phyloP scores from a whole-genome alignment of 1,140 invertebrate genomes.

The Araneus ventricosus region DNA sequence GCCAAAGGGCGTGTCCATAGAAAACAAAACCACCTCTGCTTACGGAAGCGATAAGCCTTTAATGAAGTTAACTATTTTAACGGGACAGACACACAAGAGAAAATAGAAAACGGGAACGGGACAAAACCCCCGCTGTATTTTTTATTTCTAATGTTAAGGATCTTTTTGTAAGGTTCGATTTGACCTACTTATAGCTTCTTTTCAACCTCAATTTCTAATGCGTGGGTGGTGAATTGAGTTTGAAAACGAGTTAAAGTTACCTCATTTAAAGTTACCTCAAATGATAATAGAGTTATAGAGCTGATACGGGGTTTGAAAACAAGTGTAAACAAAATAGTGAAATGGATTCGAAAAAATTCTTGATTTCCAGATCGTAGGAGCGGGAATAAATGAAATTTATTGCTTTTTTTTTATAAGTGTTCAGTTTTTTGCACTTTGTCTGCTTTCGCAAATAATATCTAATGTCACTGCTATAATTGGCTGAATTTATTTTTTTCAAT shows the following conservation, averaged over 20 bases:
- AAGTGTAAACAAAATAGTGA: too few relatives aligned
- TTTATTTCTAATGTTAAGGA: background rate
- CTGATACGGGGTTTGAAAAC: background rate
- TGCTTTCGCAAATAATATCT: too few relatives aligned
- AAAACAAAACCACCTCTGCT: constrained; percentile 60
- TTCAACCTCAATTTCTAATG: constrained; percentile 22
- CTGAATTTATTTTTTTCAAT: too few relatives aligned
- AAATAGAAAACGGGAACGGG: constrained; percentile 48
- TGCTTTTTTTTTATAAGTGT: too few relatives aligned
- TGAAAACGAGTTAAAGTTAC: background rate
- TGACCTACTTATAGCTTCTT: constrained; percentile 32
- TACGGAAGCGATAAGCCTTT: constrained; percentile 16
- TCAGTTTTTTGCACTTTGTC: too few relatives aligned
- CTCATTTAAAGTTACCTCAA: background rate
- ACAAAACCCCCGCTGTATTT: constrained; percentile 37
- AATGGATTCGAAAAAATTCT: too few relatives aligned
- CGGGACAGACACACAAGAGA: constrained; percentile 10
- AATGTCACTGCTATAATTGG: too few relatives aligned
- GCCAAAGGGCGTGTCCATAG: constrained; percentile 8
- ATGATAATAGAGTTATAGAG: background rate
- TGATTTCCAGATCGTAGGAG: too few relatives aligned
- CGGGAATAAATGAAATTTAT: too few relatives aligned
- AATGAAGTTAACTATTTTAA: background rate
- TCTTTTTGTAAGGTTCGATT: background rate
- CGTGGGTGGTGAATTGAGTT: constrained; percentile 36